Conservation (phyloP, 37 sponge, comb jelly and placozoan genomes). For the Agelas oroides region DNA sequence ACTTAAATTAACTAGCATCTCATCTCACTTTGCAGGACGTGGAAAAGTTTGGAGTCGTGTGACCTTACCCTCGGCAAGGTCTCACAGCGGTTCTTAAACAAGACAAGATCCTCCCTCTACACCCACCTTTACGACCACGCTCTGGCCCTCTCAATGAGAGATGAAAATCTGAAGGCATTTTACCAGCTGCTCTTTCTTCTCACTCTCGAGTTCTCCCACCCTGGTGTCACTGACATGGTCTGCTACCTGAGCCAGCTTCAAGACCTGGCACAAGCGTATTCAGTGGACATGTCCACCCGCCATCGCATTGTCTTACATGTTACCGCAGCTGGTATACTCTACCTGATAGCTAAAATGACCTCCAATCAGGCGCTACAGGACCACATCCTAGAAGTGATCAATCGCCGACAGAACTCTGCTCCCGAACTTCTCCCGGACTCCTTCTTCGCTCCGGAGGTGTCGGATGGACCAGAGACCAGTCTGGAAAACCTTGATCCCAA, state of each 20-base stretch:
- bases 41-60: slow-evolving; percentile 33
- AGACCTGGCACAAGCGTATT: slow-evolving; percentile 10
- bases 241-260: slow-evolving; percentile 26
- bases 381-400: slow-evolving; percentile 30
- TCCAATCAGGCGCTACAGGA: slow-evolving; percentile 3
- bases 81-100: slow-evolving; percentile 36
- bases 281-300: not conserved
- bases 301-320: slow-evolving; percentile 35
- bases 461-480: not conserved
- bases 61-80: slow-evolving; percentile 43
- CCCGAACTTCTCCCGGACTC: slow-evolving; percentile 37
- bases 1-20: not conserved
- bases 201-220: slow-evolving; percentile 41
- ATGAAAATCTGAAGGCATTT: slow-evolving; percentile 42
- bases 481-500: not conserved
- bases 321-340: slow-evolving; percentile 32
- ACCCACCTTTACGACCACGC: slow-evolving; percentile 27
- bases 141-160: slow-evolving; percentile 2
- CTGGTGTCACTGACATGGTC: slow-evolving; percentile 33
- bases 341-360: slow-evolving; percentile 31
- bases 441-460: slow-evolving; percentile 3
- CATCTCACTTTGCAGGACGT: slow-evolving; percentile 19
- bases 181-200: slow-evolving; percentile 57
- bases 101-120: slow-evolving; percentile 22
- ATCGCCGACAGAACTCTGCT: not conserved